Conservation (phyloP, 1,140 invertebrate species). For the Drosophila ohnishii region DNA sequence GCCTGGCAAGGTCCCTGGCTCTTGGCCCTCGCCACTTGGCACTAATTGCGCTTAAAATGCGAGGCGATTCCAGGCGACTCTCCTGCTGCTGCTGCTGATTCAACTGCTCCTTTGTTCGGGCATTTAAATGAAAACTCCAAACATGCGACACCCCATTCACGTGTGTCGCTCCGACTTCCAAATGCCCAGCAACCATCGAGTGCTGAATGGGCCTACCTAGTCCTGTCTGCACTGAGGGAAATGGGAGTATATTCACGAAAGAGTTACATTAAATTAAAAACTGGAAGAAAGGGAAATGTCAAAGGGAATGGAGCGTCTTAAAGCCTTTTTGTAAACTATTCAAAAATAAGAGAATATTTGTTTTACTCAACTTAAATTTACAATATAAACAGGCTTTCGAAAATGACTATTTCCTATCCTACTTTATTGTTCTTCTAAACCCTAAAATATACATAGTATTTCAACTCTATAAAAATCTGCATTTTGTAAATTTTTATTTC, state of each 20-base stretch:
- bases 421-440: too few relatives aligned
- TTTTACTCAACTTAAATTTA: too few relatives aligned
- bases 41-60: constrained; percentile 57
- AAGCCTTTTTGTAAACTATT: background rate
- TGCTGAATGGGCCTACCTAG: constrained; percentile 15
- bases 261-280: background rate
- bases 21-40: constrained; percentile 35
- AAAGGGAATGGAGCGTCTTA: background rate
- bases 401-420: too few relatives aligned
- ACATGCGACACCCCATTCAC: constrained; percentile 62
- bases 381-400: background rate
- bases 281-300: background rate
- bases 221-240: background rate
- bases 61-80: constrained; percentile 10
- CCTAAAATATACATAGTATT: too few relatives aligned
- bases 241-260: background rate
- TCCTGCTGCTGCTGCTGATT: constrained; percentile 1
- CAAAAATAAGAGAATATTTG: background rate
- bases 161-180: constrained; percentile 10
- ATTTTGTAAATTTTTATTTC: constrained; percentile 7
- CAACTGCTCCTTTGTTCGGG: constrained; percentile 21
- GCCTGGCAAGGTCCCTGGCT: constrained; percentile 18
- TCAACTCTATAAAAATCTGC: background rate
- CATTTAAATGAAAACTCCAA: constrained; percentile 53
- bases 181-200: constrained; percentile 22